These are phyloP conservation scores for Grapholita molesta DNA, from an alignment of 1,140 invertebrate species.

Conservation along the genomic window DNA sequence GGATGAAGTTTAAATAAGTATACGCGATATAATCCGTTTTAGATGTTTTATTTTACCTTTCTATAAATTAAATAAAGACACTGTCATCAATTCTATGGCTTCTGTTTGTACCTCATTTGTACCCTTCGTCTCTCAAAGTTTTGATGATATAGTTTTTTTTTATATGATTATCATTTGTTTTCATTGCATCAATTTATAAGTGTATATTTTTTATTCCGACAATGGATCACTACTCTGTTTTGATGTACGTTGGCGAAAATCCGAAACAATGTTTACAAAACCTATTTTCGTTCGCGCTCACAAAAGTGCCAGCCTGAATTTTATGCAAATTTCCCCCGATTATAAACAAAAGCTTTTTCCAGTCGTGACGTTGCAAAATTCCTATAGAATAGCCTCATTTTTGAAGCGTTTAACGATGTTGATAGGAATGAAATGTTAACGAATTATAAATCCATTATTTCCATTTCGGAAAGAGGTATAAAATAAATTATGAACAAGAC, in stretches of 20 bases:
- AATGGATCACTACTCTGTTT: not conserved
- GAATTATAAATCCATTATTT: not conserved
- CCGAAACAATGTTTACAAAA: conserved; percentile 28
- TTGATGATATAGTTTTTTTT: not conserved
- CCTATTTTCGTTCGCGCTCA: conserved; percentile 33
- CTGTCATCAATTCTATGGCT: no score
- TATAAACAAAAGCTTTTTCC: conserved; percentile 32
- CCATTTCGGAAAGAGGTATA: not conserved
- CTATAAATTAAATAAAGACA: no score
- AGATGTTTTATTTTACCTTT: no score
- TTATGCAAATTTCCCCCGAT: conserved; percentile 34
- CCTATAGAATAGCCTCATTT: conserved; percentile 15
- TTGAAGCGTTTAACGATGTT: not conserved
- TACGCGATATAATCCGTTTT: no score
- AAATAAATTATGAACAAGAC: not conserved
- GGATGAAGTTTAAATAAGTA: no score
- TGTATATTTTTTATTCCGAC: not conserved
- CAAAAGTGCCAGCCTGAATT: conserved; percentile 32
- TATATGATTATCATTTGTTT: not conserved
- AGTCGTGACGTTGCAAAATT: conserved; percentile 23
- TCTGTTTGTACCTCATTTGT: no score
- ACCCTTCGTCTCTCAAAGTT: not conserved
- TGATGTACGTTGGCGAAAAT: not conserved
- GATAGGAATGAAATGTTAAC: conserved; percentile 10
- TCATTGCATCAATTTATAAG: not conserved